Evolutionary conservation across 2,888 invertebrate genomes (phyloP).

Genomic region (Tupiocoris notatus): DNA sequence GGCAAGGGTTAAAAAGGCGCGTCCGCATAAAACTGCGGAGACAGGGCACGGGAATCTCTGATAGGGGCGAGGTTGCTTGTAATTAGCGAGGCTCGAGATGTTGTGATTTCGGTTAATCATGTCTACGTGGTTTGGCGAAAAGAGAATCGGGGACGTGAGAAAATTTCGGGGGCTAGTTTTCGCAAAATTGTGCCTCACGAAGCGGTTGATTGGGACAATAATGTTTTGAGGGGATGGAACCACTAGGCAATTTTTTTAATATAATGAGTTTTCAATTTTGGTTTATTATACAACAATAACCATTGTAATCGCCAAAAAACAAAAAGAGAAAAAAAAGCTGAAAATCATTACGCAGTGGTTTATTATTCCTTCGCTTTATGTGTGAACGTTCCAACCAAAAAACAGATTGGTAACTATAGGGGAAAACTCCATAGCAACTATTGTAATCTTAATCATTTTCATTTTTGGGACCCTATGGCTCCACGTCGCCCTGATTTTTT

Average conservation of each 20-base stretch:
- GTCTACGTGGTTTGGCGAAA: conserved; percentile 1
- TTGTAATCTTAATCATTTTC: too few species aligned
- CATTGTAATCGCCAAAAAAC: too few species aligned
- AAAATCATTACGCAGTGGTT: too few species aligned
- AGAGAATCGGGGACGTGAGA: not conserved
- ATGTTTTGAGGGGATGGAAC: not conserved
- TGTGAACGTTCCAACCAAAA: too few species aligned
- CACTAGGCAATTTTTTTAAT: not conserved
- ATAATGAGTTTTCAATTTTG: too few species aligned
- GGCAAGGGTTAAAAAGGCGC: not conserved
- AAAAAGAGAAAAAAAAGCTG: too few species aligned
- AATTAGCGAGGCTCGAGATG: conserved; percentile 34
- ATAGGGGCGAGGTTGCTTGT: not conserved
- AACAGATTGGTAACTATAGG: too few species aligned
- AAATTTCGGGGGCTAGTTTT: not conserved
- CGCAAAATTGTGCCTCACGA: not conserved
- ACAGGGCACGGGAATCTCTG: not conserved
- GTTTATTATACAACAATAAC: too few species aligned
- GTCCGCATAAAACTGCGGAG: not conserved
- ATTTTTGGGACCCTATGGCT: too few species aligned
- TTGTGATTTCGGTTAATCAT: conserved; percentile 41
- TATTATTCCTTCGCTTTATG: too few species aligned
- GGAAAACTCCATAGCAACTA: too few species aligned
- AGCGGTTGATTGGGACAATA: not conserved
- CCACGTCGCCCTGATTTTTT: too few species aligned